Evolutionary conservation across 2,797 vertebrate species (phyloP), one percentile per base, ranked within the genome.

Genomic region (Thaleichthys pacificus): DNA sequence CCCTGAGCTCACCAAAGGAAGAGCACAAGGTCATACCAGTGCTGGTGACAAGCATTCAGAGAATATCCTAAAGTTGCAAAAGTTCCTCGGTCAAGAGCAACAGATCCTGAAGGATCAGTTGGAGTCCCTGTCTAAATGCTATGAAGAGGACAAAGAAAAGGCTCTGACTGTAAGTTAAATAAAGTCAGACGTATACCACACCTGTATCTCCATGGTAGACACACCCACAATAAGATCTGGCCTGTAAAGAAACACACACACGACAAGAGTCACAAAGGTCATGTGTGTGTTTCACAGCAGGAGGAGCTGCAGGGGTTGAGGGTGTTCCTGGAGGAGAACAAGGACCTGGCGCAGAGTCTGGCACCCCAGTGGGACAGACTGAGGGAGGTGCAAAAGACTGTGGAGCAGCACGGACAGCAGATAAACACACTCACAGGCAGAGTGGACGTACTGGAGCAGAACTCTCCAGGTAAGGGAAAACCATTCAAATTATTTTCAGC

Each of bases 101-200:
- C 65, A 84, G 5, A 77, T 80, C 3, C 19, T 87, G 69, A 88
- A 85, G 68, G 82, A 87, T 11, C 87, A 76, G 82, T 81, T 89
- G 68, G 76, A 86, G 32, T 62, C 28, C 26, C n/a, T 89, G 49
- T 19, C 74, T 19, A 19, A 66, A 1, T 21, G 65, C 9, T 76
- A 62, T 22, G 78, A 86, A 32, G 79, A 75, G 35, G 74, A 73
- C 51, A 73, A 68, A 70, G 58, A 76, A 4, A 9, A 21, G 30
- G 68, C 61, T 7, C 21, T 70, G 4, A 72, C 78, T 15, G 86
- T 86, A 81, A 76, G 79, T 51, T 57, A 51, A 15, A 73, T 35
- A 61, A 19, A 22, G 7, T 14, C 56, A 66, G 30, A 67, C 49
- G 38, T 30, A 12, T 42, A 57, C 47, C 72, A 68, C 22, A 68